Percentiles rank a stretch among this genome's conserved stretches.
phyloP scores from a whole-genome alignment of 2,113 vertebrate genomes.

The Cynoglossus semilaevis region DNA sequence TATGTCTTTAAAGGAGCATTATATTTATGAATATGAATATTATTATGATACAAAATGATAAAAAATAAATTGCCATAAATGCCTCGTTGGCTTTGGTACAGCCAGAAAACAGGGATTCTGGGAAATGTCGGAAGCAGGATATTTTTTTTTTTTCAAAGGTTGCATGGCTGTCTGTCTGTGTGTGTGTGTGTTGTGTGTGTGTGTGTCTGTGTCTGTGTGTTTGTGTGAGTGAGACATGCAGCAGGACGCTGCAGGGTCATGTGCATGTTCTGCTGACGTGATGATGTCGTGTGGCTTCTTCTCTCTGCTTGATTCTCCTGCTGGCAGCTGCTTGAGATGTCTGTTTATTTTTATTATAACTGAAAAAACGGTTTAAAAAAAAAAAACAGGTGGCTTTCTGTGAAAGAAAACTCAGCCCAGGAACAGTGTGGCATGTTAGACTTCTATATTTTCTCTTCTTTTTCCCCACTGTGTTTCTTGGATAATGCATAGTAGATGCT shows the following conservation, averaged over 20 bases:
- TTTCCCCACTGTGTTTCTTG: conserved; percentile 47
- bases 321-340: conserved; percentile 58
- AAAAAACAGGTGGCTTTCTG: conserved; percentile 67
- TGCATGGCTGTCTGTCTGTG: conserved; percentile 44
- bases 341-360: conserved; percentile 65
- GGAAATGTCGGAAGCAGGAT: conserved; percentile 53
- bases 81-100: conserved; percentile 65
- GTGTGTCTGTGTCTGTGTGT: conserved; percentile 5
- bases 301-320: conserved; percentile 53
- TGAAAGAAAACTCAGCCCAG: conserved; percentile 64
- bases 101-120: conserved; percentile 48
- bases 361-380: conserved; percentile 49
- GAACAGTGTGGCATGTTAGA: conserved; percentile 67
- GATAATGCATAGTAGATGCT: conserved; percentile 52
- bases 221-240: conserved; percentile 35
- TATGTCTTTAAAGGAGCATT: conserved; percentile 48
- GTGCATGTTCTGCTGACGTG: conserved; percentile 63
- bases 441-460: conserved; percentile 37
- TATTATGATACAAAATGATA: conserved; percentile 22
- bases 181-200: neutral
- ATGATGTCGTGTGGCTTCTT: conserved; percentile 57
- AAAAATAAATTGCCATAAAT: conserved; percentile 48
- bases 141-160: neutral
- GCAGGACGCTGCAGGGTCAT: conserved; percentile 55
- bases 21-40: conserved; percentile 44